A percentile compares a stretch with the other conserved stretches of the same genome.
phyloP scores from a whole-genome alignment of 1,140 invertebrate genomes.

The Drosophila bocki region DNA sequence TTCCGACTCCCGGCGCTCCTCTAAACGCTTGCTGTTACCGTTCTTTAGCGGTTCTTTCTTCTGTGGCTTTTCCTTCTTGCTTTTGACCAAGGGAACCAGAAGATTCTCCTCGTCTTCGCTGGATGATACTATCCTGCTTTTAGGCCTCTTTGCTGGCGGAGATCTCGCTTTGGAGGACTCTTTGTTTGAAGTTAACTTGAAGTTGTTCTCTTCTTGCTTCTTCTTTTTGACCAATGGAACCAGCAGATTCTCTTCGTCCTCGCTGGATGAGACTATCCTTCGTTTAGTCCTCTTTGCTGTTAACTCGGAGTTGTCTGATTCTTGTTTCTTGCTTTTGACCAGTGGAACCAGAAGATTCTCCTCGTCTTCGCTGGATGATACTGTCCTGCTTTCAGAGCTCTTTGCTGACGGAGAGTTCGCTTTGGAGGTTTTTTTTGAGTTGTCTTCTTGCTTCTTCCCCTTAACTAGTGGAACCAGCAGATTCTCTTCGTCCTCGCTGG shows the following conservation, averaged over 20 bases:
- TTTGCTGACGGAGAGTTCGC: neutral
- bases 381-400: neutral
- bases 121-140: neutral
- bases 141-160: neutral
- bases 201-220: neutral
- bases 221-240: neutral
- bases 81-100: neutral
- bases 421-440: neutral
- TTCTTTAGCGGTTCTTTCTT: neutral
- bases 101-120: neutral
- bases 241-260: neutral
- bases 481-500: neutral
- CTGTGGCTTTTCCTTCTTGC: neutral
- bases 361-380: neutral
- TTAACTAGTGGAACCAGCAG: too few species aligned
- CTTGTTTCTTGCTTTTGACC: neutral
- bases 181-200: neutral
- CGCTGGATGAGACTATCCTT: too few species aligned
- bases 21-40: neutral
- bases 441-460: neutral
- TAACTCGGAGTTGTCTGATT: neutral
- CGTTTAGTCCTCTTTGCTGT: too few species aligned
- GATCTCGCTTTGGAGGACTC: neutral
- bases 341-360: neutral
- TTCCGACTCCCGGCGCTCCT: neutral